phyloP scores from a whole-genome alignment of 2,113 vertebrate species.

The Epinephelus cyanopodus region DNA sequence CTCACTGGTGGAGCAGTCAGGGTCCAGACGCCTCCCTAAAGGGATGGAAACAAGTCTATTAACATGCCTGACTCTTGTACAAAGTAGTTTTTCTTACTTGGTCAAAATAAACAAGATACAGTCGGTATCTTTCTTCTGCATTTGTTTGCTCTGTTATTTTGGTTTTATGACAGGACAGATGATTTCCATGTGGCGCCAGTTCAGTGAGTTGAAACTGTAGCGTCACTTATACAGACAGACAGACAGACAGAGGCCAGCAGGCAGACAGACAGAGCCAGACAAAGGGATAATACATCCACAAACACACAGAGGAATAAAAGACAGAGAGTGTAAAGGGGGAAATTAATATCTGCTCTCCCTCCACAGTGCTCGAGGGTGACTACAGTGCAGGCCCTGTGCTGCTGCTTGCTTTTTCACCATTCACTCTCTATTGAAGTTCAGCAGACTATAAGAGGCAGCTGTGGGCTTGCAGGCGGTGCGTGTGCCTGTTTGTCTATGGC shows the following conservation, averaged over 20 bases:
- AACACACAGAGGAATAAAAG: constrained; percentile 5
- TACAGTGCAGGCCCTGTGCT: constrained; percentile 32
- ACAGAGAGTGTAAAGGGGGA: constrained; percentile 18
- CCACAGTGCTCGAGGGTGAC: constrained; percentile 46
- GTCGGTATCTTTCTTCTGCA: not conserved
- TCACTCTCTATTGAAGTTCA: constrained; percentile 58
- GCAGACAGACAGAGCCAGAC: constrained; percentile 21
- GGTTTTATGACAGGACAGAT: not conserved
- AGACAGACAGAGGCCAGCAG: not conserved
- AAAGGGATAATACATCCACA: constrained; percentile 20
- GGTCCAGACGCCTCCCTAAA: not conserved
- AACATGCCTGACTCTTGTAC: not conserved
- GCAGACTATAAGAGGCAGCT: constrained; percentile 39
- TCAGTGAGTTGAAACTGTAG: not conserved
- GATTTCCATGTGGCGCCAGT: not conserved
- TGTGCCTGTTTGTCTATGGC: constrained; percentile 47
- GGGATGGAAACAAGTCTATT: not conserved
- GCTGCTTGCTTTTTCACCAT: constrained; percentile 41
- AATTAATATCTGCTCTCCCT: constrained; percentile 52
- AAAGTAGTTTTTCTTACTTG: not conserved
- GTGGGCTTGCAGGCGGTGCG: constrained; percentile 45
- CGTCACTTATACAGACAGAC: not conserved
- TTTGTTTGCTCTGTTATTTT: not conserved
- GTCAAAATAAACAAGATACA: not conserved
- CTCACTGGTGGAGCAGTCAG: too few species aligned